Conservation (phyloP, 2,113 vertebrate genomes). For the Crypturellus undulatus region DNA sequence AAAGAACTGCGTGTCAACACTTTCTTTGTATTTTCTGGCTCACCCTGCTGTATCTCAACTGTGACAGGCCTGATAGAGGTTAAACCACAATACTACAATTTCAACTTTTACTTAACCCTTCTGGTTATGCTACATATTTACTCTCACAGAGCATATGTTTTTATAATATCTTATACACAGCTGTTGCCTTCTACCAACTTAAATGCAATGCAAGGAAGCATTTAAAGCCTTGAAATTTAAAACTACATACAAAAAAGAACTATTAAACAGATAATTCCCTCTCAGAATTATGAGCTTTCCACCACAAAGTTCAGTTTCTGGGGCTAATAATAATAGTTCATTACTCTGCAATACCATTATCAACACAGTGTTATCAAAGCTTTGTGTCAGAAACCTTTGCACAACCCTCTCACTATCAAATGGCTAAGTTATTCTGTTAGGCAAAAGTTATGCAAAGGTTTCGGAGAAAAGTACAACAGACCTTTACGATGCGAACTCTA, state of each 20-base stretch:
- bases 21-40: not conserved
- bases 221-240: not conserved
- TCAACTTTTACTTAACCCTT: not conserved
- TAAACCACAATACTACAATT: conserved; percentile 29
- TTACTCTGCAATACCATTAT: not conserved
- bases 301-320: not conserved
- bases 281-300: not conserved
- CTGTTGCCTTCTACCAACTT: not conserved
- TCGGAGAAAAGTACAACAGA: not conserved
- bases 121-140: not conserved
- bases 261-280: not conserved
- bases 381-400: not conserved
- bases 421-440: not conserved
- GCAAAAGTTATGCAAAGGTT: not conserved
- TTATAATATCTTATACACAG: not conserved
- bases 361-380: not conserved
- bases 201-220: not conserved
- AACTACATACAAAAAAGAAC: not conserved
- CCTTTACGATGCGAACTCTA: not conserved
- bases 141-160: not conserved
- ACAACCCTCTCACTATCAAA: rapidly evolving
- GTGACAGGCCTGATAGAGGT: not conserved
- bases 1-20: not conserved
- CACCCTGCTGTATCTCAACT: not conserved
- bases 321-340: not conserved